Conservation (phyloP, 2,888 invertebrate genomes). For the Timema cristinae region DNA sequence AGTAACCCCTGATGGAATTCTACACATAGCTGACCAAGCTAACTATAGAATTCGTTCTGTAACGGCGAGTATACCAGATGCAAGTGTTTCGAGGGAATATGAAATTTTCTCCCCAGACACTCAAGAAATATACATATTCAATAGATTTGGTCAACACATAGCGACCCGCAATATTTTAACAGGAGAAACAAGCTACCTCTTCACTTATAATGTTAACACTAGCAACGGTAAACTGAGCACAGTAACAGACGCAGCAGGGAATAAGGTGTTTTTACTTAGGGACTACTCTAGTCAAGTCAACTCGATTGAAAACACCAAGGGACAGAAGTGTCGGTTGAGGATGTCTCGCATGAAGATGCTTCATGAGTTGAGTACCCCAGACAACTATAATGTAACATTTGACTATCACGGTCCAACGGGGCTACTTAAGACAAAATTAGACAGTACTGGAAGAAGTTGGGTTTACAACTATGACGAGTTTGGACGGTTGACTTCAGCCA, state of each 20-base stretch:
- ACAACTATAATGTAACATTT: slow-evolving; percentile 90
- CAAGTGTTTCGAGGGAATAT: slow-evolving; percentile 78
- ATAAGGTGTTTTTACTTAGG: slow-evolving; percentile 76
- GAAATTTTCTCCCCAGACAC: slow-evolving; percentile 94
- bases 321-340: slow-evolving; percentile 81
- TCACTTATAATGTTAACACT: slow-evolving; percentile 94
- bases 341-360: slow-evolving; percentile 93
- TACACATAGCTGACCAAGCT: slow-evolving; percentile 94
- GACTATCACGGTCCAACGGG: slow-evolving; percentile 91
- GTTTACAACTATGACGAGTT: slow-evolving; percentile 95
- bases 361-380: slow-evolving; percentile 85
- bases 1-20: slow-evolving; percentile 89
- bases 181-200: slow-evolving; percentile 87
- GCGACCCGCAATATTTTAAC: slow-evolving; percentile 93
- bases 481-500: slow-evolving; percentile 84
- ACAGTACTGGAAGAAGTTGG: slow-evolving; percentile 84
- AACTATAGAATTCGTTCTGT: slow-evolving; percentile 84
- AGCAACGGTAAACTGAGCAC: slow-evolving; percentile 92
- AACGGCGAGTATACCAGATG: slow-evolving; percentile 84
- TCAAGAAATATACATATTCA: slow-evolving; percentile 91
- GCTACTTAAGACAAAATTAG: slow-evolving; percentile 80
- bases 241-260: slow-evolving; percentile 82
- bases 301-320: slow-evolving; percentile 90
- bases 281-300: slow-evolving; percentile 87
- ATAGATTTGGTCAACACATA: slow-evolving; percentile 91